A percentile compares a stretch with the other conserved stretches of the same genome.
Conservation (phyloP, 2,113 vertebrate genomes). For the Protomyctophum bolini region DNA sequence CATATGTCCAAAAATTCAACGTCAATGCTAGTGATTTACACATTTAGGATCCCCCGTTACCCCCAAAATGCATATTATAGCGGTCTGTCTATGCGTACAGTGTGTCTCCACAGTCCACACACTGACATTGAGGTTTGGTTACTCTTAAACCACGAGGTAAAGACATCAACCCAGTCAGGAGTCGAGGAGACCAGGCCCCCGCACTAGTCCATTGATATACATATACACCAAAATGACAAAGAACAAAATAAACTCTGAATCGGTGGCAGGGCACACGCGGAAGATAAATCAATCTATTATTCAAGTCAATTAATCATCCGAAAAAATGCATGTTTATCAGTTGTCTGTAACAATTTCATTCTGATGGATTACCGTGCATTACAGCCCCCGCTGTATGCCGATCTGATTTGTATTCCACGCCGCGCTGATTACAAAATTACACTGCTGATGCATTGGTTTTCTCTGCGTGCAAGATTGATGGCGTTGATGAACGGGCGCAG, state of each 20-base stretch:
- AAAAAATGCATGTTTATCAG: slow-evolving; percentile 74
- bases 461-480: slow-evolving; percentile 69
- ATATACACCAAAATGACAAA: slow-evolving; percentile 15
- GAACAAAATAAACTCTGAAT: slow-evolving; percentile 47
- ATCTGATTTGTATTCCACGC: slow-evolving; percentile 78
- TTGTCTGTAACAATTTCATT: slow-evolving; percentile 67
- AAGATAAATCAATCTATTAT: slow-evolving; percentile 67
- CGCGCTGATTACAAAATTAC: slow-evolving; percentile 77
- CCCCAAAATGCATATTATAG: too few relatives aligned
- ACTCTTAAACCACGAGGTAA: background rate
- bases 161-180: background rate
- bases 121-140: too few relatives aligned
- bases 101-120: too few relatives aligned
- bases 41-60: too few relatives aligned
- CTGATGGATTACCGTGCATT: slow-evolving; percentile 79
- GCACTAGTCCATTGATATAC: slow-evolving; percentile 7
- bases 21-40: too few relatives aligned
- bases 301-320: slow-evolving; percentile 73
- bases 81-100: too few relatives aligned
- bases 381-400: slow-evolving; percentile 50
- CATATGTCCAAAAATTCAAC: too few relatives aligned
- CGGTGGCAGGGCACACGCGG: slow-evolving; percentile 28
- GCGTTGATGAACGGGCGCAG: slow-evolving; percentile 60
- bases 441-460: slow-evolving; percentile 77
- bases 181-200: background rate